Evolutionary conservation across 1,140 invertebrate genomes (phyloP), one percentile per base, ranked within the genome.

Genomic region (Bacillus rossius): DNA sequence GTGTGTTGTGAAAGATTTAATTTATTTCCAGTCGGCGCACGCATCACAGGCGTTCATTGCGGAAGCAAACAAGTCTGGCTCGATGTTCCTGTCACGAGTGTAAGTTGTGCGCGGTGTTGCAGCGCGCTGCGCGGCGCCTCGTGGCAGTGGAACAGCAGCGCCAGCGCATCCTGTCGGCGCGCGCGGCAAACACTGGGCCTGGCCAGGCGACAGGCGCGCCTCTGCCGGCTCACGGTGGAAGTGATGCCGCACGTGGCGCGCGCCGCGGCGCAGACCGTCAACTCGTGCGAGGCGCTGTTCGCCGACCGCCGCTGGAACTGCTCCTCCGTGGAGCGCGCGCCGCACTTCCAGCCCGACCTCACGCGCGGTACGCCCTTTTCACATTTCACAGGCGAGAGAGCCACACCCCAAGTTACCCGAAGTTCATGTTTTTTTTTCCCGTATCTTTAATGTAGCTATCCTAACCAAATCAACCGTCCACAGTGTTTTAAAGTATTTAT

Each of bases 251-350:
- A 84, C 64, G 79, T 94, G 43, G 81, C 82, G 14, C 78, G 80
- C 41, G 89, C 90, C 1, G 87, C 89, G 3, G 75, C 75, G 17
- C 74, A 86, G 47, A 81, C 88, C 1, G 77, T 84, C 16, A 73
- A 80, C 48, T 83, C 86, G 14, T 94, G 91, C 70, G 85, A 88
- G 67, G 77, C 79, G 52, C 78, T 86, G 1, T 89, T 92, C 68
- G 73, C 77, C 8, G 79, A 87, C 62, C 79, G 88, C 49, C 77
- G 89, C 48, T 94, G 91, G 91, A 93, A 94, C 72, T 94, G 91
- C 72, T 90, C 88, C 45, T 87, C 87, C 42, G 81, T 92, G 48
- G 77, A 81, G 13, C 75, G 77, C 7, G 88, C 87, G 0, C 90
- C 90, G 0, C 78, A 79, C 62, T 83, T 85, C 55, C 81, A 84